A percentile compares a stretch with the other conserved stretches of the same genome.
Evolutionary conservation across 2,888 invertebrate genomes (phyloP).

Genomic region (Aproaerema taeniolella): DNA sequence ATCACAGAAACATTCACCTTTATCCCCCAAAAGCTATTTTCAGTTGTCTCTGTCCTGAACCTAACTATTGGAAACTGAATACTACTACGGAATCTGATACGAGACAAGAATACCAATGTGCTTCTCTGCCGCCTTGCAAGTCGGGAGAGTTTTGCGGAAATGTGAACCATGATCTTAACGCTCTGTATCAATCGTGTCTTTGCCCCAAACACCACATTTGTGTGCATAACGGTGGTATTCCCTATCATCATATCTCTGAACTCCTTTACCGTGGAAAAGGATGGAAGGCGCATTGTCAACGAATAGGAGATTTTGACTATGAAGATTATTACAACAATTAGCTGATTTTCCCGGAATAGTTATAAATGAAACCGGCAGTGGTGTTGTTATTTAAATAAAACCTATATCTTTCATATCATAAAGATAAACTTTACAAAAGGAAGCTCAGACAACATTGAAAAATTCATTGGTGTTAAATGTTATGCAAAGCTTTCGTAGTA

Average conservation of each 20-base stretch:
- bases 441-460: too few species aligned
- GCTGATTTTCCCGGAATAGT: too few species aligned
- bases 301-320: slow-evolving; percentile 41
- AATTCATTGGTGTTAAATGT: too few species aligned
- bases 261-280: slow-evolving; percentile 75
- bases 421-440: too few species aligned
- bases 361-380: too few species aligned
- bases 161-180: slow-evolving; percentile 75
- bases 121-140: slow-evolving; percentile 69
- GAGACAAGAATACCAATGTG: slow-evolving; percentile 59
- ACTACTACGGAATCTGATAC: slow-evolving; percentile 29
- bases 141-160: slow-evolving; percentile 79
- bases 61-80: slow-evolving; percentile 70
- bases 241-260: slow-evolving; percentile 65
- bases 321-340: slow-evolving; percentile 36
- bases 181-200: slow-evolving; percentile 79
- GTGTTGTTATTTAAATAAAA: too few species aligned
- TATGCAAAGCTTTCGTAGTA: too few species aligned
- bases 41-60: slow-evolving; percentile 67
- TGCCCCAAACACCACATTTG: slow-evolving; percentile 80
- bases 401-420: too few species aligned
- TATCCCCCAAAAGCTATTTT: slow-evolving; percentile 59
- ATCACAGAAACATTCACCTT: slow-evolving; percentile 53
- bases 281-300: slow-evolving; percentile 75
- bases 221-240: slow-evolving; percentile 65